phyloP scores from a whole-genome alignment of 2,888 invertebrate genomes.

The Dynastes hyllus region DNA sequence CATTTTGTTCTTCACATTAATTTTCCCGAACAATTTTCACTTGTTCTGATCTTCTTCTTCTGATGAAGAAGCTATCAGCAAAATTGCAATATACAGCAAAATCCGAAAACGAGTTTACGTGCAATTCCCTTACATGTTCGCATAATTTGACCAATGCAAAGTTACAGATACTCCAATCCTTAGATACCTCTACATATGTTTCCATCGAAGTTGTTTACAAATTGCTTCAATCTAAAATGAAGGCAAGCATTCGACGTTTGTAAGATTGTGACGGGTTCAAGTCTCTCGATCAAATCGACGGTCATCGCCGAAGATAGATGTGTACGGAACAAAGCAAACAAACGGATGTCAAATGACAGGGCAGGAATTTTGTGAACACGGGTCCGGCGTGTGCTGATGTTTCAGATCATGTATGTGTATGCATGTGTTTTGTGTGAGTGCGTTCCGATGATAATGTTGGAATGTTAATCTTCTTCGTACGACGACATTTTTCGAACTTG shows the following conservation, averaged over 20 bases:
- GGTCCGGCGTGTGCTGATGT: conserved; percentile 10
- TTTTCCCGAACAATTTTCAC: too few relatives aligned
- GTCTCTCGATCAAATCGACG: not conserved
- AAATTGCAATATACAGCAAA: too few relatives aligned
- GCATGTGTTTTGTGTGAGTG: not conserved
- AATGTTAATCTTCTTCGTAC: too few relatives aligned
- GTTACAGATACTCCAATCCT: too few relatives aligned
- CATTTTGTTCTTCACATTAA: too few relatives aligned
- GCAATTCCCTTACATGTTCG: too few relatives aligned
- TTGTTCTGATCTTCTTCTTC: too few relatives aligned
- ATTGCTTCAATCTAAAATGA: not conserved
- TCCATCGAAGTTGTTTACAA: too few relatives aligned
- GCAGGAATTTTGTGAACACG: conserved; percentile 56
- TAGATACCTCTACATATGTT: too few relatives aligned
- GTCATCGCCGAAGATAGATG: not conserved
- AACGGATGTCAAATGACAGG: conserved; percentile 62
- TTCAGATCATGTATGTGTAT: not conserved
- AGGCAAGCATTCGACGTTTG: not conserved
- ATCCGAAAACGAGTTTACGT: too few relatives aligned
- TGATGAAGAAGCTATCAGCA: too few relatives aligned
- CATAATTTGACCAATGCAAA: too few relatives aligned
- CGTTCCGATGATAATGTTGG: not conserved
- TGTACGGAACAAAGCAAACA: conserved; percentile 53
- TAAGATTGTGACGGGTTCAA: not conserved
- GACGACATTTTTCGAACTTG: conserved; percentile 8